These are phyloP conservation scores for Calonectris borealis DNA, from an alignment of 2,113 vertebrate genomes.

Conservation along the genomic window DNA sequence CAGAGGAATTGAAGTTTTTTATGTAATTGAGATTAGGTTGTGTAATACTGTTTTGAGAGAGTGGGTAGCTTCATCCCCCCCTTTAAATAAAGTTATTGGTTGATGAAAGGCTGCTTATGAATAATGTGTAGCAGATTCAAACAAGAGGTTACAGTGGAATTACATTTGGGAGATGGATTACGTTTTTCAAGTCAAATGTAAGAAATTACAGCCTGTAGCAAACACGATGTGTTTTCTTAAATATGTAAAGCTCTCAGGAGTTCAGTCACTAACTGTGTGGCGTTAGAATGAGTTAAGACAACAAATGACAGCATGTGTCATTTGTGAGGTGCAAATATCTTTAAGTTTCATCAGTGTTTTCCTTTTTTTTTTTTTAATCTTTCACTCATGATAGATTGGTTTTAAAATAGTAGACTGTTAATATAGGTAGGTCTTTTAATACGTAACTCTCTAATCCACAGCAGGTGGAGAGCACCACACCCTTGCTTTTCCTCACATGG, in stretches of 20 bases:
- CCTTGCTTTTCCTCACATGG: neutral
- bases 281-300: neutral
- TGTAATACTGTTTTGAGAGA: neutral
- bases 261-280: neutral
- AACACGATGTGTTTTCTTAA: neutral
- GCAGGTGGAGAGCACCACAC: neutral
- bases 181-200: slow-evolving; percentile 17
- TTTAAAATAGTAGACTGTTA: neutral
- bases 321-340: neutral
- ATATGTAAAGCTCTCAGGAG: neutral
- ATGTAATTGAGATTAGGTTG: neutral
- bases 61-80: neutral
- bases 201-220: slow-evolving; percentile 1
- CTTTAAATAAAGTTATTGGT: neutral
- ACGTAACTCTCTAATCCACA: neutral
- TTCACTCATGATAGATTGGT: neutral
- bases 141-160: neutral
- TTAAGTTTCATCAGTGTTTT: neutral
- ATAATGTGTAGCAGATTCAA: neutral
- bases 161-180: neutral
- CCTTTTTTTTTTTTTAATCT: neutral
- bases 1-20: neutral
- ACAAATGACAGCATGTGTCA: neutral
- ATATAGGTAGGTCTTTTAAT: neutral
- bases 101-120: neutral